phyloP scores from a whole-genome alignment of 2,797 vertebrate genomes.

The Anabacerthia variegaticeps region DNA sequence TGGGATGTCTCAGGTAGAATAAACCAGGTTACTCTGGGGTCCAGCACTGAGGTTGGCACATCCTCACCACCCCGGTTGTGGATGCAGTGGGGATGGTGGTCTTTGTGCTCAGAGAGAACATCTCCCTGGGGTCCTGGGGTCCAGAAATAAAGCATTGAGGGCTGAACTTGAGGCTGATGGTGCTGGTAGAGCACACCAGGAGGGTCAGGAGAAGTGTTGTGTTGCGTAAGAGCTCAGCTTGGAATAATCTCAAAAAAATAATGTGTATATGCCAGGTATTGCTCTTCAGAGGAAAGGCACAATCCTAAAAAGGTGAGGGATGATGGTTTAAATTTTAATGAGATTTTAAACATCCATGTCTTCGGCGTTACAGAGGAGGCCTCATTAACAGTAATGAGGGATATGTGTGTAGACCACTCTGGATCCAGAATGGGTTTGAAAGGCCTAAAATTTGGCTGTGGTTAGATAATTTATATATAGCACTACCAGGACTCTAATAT shows the following conservation, averaged over 20 bases:
- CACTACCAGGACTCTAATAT: background rate
- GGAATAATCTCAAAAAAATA: background rate
- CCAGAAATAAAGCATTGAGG: background rate
- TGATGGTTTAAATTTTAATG: background rate
- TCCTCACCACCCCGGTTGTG: background rate
- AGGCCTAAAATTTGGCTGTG: background rate
- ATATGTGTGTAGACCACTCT: background rate
- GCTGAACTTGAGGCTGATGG: background rate
- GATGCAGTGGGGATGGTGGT: background rate
- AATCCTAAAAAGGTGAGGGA: background rate
- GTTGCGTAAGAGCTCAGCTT: too few relatives aligned
- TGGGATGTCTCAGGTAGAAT: background rate
- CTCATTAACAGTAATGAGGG: background rate
- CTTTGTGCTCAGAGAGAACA: background rate
- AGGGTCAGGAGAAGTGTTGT: background rate
- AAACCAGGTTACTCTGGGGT: background rate
- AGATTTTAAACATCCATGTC: background rate
- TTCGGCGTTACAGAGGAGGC: fast-evolving
- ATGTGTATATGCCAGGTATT: background rate
- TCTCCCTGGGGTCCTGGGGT: background rate
- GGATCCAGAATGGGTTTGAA: background rate
- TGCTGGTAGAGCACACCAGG: fast-evolving
- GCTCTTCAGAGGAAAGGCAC: background rate
- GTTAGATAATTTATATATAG: background rate
- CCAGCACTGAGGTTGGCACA: fast-evolving